Evolutionary conservation across 2,113 vertebrate species (phyloP), one percentile per base, ranked within the genome.

Genomic region (Rhombomys opimus): DNA sequence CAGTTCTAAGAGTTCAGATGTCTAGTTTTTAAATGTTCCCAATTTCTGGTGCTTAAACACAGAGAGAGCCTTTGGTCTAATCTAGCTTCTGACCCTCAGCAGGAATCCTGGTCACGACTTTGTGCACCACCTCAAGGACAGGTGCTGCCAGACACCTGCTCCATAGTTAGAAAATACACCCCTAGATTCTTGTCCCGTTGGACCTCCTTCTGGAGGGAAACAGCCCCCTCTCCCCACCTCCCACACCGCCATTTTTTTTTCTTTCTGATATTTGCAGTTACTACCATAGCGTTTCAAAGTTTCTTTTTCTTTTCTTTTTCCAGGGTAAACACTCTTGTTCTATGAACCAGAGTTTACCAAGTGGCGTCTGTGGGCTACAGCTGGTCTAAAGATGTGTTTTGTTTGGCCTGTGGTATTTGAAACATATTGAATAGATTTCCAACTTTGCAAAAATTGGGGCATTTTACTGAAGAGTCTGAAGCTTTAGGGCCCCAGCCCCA

Each of bases 381-480:
- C 92, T 59, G 27, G 94, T 91, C 91, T 91, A 59, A 88, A 96
- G 81, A 96, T 95, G 70, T 97, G 75, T 97, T 98, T 96, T 88
- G 41, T 95, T 97, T 97, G 97, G 97, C 88, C 30, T 87, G 84
- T 20, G 46, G 84, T 57, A 2, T 91, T 96, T 95, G 95, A 97
- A 94, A 96, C 97, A 95, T 91, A 94, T 27, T 91, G 93, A 93
- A 59, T 78, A 68, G 86, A 46, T 96, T 76, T 85, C 87, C 95
- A 96, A n/a, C 65, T 8, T 91, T 91, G 27, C 88, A 80, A 87
- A 95, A 93, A 80, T 76, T 59, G 32, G 89, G 80, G 59, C 90
- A 91, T 91, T 94, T 97, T 61, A 87, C 46, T 59, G 82, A 84
- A 27, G 82, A 25, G 59, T 84, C 75, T 72, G 70, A 46, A 59